Evolutionary conservation across 35 echinoderm and acorn worm species (phyloP).

Genomic region (Apostichopus californicus): DNA sequence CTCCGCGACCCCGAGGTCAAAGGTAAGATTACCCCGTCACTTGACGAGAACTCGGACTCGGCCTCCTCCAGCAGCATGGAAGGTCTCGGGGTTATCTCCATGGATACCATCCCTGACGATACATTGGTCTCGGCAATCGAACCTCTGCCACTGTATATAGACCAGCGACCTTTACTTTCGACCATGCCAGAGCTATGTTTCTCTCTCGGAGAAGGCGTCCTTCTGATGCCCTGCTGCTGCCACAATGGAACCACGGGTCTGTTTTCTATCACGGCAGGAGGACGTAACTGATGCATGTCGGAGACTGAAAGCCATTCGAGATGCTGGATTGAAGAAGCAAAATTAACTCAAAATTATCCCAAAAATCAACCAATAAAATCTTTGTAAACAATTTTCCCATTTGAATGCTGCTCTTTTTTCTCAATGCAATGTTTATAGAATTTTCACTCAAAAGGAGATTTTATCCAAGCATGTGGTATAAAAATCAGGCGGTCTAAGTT

Average conservation of each 20-base stretch:
- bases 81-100: conserved; percentile 12
- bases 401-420: too few species aligned
- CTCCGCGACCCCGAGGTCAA: conserved; percentile 64
- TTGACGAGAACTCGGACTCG: conserved; percentile 43
- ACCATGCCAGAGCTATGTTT: conserved; percentile 16
- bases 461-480: too few species aligned
- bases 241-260: neutral
- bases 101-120: conserved; percentile 57
- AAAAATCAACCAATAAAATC: neutral
- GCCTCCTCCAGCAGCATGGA: conserved; percentile 50
- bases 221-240: neutral
- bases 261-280: neutral
- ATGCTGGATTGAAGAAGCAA: conserved; percentile 44
- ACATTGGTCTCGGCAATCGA: conserved; percentile 62
- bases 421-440: too few species aligned
- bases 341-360: neutral
- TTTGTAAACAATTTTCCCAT: too few species aligned
- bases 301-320: conserved; percentile 82
- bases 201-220: neutral
- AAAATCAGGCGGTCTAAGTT: too few species aligned
- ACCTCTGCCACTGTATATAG: conserved; percentile 66
- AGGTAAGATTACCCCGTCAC: neutral
- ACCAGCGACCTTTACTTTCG: conserved; percentile 72
- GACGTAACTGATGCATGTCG: conserved; percentile 72
- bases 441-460: too few species aligned